Percentiles rank a stretch among this genome's conserved stretches.
These are phyloP conservation scores for Oegoconia quadripuncta DNA, from an alignment of 2,888 invertebrate species.

Conservation along the genomic window DNA sequence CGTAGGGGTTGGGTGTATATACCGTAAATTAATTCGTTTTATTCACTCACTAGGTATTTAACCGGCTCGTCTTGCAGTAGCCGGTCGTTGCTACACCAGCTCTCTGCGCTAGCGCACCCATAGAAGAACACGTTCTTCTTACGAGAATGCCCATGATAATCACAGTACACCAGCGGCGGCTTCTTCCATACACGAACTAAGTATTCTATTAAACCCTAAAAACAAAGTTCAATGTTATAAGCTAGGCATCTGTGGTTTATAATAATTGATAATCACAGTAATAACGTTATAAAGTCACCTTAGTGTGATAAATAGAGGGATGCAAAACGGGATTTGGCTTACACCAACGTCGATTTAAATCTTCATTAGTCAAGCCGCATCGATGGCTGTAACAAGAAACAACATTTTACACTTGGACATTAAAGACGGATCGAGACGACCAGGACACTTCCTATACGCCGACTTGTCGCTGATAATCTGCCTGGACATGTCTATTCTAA, in stretches of 20 bases:
- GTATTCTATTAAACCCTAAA: constrained; percentile 81
- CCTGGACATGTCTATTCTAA: constrained; percentile 42
- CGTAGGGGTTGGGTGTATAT: constrained; percentile 5
- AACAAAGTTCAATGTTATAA: constrained; percentile 4
- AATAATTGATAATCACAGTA: background rate
- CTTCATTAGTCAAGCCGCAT: constrained; percentile 90
- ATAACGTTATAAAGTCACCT: constrained; percentile 58
- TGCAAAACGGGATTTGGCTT: constrained; percentile 85
- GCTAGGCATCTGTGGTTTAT: background rate
- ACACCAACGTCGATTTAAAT: constrained; percentile 92
- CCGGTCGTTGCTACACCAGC: constrained; percentile 82
- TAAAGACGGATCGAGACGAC: constrained; percentile 34
- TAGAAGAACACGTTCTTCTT: constrained; percentile 92
- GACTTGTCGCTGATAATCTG: constrained; percentile 40
- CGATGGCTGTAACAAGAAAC: constrained; percentile 83
- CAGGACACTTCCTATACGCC: constrained; percentile 51
- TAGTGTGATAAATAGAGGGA: constrained; percentile 91
- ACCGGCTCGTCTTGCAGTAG: constrained; percentile 76
- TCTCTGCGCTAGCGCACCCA: constrained; percentile 86
- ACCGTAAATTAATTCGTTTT: constrained; percentile 3
- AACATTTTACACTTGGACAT: constrained; percentile 37
- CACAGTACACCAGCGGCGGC: constrained; percentile 83
- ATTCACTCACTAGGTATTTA: constrained; percentile 77
- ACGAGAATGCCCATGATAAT: constrained; percentile 90
- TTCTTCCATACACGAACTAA: constrained; percentile 79